Percentiles rank a stretch among this genome's conserved stretches.
Conservation (phyloP, 2,113 vertebrate genomes). For the Pterocles orientalis region DNA sequence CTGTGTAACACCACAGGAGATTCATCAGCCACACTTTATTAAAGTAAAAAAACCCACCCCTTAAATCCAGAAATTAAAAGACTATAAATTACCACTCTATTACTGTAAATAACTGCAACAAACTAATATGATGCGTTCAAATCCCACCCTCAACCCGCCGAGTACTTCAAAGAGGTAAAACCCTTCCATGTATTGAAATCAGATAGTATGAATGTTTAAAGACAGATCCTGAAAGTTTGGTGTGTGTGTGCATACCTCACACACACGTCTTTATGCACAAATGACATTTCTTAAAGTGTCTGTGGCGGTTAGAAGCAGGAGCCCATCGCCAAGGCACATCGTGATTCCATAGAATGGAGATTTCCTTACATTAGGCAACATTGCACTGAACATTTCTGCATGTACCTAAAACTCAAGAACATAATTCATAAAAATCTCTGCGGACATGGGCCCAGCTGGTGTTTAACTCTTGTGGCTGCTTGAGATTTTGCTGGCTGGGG, state of each 20-base stretch:
- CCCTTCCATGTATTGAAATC: neutral
- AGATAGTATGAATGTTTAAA: neutral
- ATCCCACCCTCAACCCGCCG: neutral
- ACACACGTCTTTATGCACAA: neutral
- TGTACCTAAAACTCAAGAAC: neutral
- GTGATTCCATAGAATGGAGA: neutral
- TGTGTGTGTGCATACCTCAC: neutral
- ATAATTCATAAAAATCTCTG: neutral
- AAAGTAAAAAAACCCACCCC: neutral
- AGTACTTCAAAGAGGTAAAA: neutral
- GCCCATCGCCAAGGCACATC: neutral
- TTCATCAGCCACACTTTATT: slow-evolving; percentile 59
- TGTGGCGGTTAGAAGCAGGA: neutral
- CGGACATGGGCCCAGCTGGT: slow-evolving; percentile 11
- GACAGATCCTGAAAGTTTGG: neutral
- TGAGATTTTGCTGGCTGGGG: slow-evolving; percentile 6
- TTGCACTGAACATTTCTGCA: neutral
- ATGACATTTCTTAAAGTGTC: neutral
- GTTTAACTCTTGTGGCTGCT: slow-evolving; percentile 11
- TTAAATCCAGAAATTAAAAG: slow-evolving; percentile 53
- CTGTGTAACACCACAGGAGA: slow-evolving; percentile 28
- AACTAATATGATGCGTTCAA: neutral
- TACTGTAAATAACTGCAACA: slow-evolving; percentile 42
- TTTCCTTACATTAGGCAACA: neutral
- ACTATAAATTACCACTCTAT: slow-evolving; percentile 10